Base-by-base conservation (phyloP, 1,140 invertebrate genomes). In the Onthophagus taurus region DNA sequence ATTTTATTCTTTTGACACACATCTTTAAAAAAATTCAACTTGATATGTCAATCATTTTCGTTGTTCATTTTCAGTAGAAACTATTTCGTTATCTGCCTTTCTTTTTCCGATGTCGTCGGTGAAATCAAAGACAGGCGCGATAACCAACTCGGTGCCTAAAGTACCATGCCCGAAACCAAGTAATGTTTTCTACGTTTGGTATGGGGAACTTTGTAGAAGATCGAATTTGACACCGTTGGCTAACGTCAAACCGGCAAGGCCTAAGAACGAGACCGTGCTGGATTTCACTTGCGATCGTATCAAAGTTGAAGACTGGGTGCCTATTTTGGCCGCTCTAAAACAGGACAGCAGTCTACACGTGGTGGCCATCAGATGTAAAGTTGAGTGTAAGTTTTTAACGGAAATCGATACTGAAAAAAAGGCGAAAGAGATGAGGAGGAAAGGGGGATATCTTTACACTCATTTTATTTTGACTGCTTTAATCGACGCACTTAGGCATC, bases 291-390 rank as follows among this genome's bases (percentile, higher is more conserved):
- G 74, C 16, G 81, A 83, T 57, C 69, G 78, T 16, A 70, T 83
- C 12, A 82, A 79, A 54, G 71, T 77, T 45, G 71, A 72, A 24
- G 78, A 83, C 37, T 83, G 80, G 80, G 66, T 64, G n/a, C 78
- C 78, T 0, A 76, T 82, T 7, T 51, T 83, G 18, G 77, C 77
- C 44, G 76, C 80, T 0, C 50, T 83, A 2, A 72, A 75, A 3
- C 68, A 74, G 20, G 81, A 82, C 55, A 66, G 72, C 13, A 76
- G 71, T 43, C 64, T 82, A 18, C 74, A 77, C 53, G 67, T 69
- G 16, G 62, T 77, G 13, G 61, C 67, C n/a, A 68, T 78, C 42
- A 64, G 65, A 57, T 66, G 65, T 52, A 54, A 53, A 38, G 61
- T n/a, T 19, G 61, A 63, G 34, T 60, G 53, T 42, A 57, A 61